Conservation (phyloP, 2,888 invertebrate species). For the Elegia similella region DNA sequence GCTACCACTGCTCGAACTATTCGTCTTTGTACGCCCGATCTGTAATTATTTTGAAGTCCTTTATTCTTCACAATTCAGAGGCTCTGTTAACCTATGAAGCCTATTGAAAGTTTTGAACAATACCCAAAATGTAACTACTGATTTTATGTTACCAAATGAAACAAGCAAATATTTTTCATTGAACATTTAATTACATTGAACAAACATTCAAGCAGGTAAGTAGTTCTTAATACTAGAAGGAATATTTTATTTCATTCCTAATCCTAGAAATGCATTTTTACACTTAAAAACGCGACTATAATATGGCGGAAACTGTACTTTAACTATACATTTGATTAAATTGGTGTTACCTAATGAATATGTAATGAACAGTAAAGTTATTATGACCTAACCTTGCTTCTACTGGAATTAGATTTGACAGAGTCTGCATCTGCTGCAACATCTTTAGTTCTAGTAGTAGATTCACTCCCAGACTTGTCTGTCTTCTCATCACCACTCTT, state of each 20-base stretch:
- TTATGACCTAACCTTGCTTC: slow-evolving; percentile 62
- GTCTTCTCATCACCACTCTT: slow-evolving; percentile 18
- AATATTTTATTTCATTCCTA: neutral
- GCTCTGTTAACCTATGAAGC: neutral
- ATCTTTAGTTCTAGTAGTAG: slow-evolving; percentile 19
- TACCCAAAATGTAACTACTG: neutral
- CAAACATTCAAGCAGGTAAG: slow-evolving; percentile 1
- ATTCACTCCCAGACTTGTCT: slow-evolving; percentile 23
- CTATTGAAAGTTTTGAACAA: neutral
- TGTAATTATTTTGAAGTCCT: slow-evolving; percentile 54
- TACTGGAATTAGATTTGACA: slow-evolving; percentile 49
- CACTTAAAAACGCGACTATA: neutral
- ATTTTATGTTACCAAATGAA: slow-evolving; percentile 19
- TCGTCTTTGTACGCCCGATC: slow-evolving; percentile 69
- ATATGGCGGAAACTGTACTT: slow-evolving; percentile 15
- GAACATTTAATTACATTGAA: slow-evolving; percentile 9
- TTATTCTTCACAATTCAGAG: slow-evolving; percentile 27
- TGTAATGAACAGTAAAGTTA: neutral
- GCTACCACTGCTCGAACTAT: slow-evolving; percentile 61
- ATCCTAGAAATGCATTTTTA: neutral
- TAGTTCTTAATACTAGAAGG: slow-evolving; percentile 1
- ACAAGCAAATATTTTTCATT: slow-evolving; percentile 12
- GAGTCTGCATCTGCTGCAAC: neutral
- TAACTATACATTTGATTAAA: neutral
- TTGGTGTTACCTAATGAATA: neutral